A percentile compares a stretch with the other conserved stretches of the same genome.
Conservation (phyloP, 1,140 invertebrate genomes). For the Aphaenogaster floridana region DNA sequence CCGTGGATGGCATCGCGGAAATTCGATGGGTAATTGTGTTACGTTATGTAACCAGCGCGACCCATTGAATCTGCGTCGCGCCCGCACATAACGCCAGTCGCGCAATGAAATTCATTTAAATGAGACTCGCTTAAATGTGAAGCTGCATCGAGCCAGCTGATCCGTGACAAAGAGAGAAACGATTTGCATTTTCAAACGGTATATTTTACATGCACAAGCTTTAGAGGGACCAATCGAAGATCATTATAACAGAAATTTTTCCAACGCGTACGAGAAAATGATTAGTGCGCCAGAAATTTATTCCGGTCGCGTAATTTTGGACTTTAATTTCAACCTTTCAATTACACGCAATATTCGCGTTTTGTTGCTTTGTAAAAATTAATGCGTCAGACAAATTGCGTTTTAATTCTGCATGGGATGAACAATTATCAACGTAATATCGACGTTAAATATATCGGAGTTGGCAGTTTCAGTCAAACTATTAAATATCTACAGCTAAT, state of each 20-base stretch:
- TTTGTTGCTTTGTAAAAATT: conserved; percentile 46
- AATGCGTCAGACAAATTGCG: conserved; percentile 35
- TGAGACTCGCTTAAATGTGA: conserved; percentile 24
- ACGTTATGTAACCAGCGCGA: conserved; percentile 49
- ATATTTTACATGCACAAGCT: conserved; percentile 6
- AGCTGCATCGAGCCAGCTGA: conserved; percentile 18
- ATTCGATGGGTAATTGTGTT: conserved; percentile 65
- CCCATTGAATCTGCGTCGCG: conserved; percentile 32
- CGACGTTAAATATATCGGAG: conserved; percentile 5
- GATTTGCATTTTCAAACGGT: not conserved
- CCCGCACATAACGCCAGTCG: not conserved
- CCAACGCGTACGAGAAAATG: not conserved
- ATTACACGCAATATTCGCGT: conserved; percentile 31
- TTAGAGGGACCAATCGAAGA: not conserved
- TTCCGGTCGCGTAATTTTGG: conserved; percentile 24
- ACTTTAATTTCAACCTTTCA: conserved; percentile 41
- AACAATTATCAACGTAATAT: conserved; percentile 5
- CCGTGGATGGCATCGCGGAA: conserved; percentile 59
- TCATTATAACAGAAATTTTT: conserved; percentile 9
- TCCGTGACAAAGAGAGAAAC: conserved; percentile 9
- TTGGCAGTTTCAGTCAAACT: not conserved
- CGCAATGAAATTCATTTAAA: conserved; percentile 62
- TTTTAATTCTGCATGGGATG: not conserved
- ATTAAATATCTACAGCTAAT: conserved; percentile 34
- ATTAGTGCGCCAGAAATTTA: conserved; percentile 23